Evolutionary conservation across 2,888 invertebrate species (phyloP).

Genomic region (Drosophila eohydei): DNA sequence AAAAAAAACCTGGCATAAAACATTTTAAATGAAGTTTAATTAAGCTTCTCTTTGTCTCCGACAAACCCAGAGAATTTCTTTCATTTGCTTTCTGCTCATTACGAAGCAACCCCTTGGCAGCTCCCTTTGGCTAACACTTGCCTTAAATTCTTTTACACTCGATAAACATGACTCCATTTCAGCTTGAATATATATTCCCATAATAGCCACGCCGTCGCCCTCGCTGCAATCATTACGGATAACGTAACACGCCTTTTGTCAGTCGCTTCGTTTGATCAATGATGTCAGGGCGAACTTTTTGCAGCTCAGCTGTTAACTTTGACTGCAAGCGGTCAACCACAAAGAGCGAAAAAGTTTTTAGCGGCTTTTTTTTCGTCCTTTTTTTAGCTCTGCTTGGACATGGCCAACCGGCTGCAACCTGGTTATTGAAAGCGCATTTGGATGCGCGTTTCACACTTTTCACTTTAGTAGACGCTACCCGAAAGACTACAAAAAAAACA

Average conservation of each 20-base stretch:
- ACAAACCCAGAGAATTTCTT: neutral
- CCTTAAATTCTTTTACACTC: slow-evolving; percentile 4
- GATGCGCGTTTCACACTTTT: slow-evolving; percentile 51
- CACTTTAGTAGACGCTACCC: slow-evolving; percentile 36
- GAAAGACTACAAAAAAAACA: slow-evolving; percentile 21
- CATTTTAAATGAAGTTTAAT: neutral
- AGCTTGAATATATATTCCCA: slow-evolving; percentile 12
- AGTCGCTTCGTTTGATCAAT: slow-evolving; percentile 55
- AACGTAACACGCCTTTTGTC: slow-evolving; percentile 41
- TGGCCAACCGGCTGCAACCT: slow-evolving; percentile 32
- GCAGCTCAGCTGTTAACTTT: slow-evolving; percentile 69
- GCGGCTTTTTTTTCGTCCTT: slow-evolving; percentile 24
- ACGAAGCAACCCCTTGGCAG: neutral
- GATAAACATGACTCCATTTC: slow-evolving; percentile 4
- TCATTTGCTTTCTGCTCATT: slow-evolving; percentile 1
- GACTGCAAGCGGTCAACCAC: slow-evolving; percentile 75
- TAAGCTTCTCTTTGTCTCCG: neutral
- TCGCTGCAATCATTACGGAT: slow-evolving; percentile 45
- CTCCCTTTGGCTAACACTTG: neutral
- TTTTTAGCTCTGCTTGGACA: slow-evolving; percentile 3
- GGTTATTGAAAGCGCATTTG: slow-evolving; percentile 60
- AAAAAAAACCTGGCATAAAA: neutral
- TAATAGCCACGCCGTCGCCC: slow-evolving; percentile 5
- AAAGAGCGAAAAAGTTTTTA: slow-evolving; percentile 62
- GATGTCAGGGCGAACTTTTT: slow-evolving; percentile 58